A percentile compares a stretch with the other conserved stretches of the same genome.
These are phyloP conservation scores for Mylabris sibirica DNA, from an alignment of 2,888 invertebrate genomes.

Conservation along the genomic window DNA sequence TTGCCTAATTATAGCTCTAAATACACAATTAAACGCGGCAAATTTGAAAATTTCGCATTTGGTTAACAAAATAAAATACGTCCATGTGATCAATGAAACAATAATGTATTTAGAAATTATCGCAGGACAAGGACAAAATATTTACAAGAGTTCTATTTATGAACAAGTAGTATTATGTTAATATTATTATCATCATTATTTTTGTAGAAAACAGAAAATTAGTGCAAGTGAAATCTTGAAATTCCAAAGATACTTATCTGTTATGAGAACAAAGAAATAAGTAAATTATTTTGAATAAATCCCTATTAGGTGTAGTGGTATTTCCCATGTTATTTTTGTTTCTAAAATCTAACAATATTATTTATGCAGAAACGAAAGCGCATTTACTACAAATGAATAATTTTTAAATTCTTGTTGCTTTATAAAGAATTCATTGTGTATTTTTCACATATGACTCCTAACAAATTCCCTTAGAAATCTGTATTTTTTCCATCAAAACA, in stretches of 20 bases:
- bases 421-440: no score
- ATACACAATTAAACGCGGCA: not conserved
- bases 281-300: no score
- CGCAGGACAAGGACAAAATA: slow-evolving; percentile 28
- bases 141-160: slow-evolving; percentile 22
- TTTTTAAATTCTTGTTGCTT: not conserved
- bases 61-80: not conserved
- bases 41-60: not conserved
- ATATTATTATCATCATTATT: no score
- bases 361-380: slow-evolving; percentile 27
- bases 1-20: not conserved
- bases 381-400: slow-evolving; percentile 27
- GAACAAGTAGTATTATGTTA: slow-evolving; percentile 3
- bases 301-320: not conserved
- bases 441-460: not conserved
- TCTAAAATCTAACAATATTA: slow-evolving; percentile 35
- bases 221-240: not conserved
- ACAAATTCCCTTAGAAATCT: not conserved
- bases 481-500: not conserved
- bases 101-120: slow-evolving; percentile 24
- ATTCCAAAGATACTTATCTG: not conserved
- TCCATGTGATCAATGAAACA: slow-evolving; percentile 1
- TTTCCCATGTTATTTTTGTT: not conserved
- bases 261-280: no score
- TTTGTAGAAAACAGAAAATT: not conserved